Base-by-base conservation (phyloP, 2,113 vertebrate genomes). In the Daboia siamensis region DNA sequence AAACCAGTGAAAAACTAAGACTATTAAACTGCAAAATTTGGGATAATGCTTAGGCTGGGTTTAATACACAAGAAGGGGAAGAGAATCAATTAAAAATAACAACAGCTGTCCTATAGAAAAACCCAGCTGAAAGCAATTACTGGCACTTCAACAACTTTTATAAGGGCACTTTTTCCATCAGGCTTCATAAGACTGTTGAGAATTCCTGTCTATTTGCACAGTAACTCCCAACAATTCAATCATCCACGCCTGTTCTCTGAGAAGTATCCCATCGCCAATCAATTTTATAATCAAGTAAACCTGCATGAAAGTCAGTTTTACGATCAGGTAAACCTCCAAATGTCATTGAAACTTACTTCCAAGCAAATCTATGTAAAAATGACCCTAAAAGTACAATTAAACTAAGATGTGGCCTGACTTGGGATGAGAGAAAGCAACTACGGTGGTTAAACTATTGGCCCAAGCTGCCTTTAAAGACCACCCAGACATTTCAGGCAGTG, bases 81-180 rank as follows among this genome's bases (percentile, higher is more conserved):
- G 6, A 17, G 33, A 80, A 80, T 80, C 2, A 8, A 21, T 80
- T 80, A 80, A 80, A 80, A 80, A 21, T 44, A 80, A 80, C 74
- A 80, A 39, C 17, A 80, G 33, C 33, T 39, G 39, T 44, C 56
- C 88, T 61, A 17, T 89, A 15, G 55, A 88, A 57, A 44, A 57
- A 6, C 39, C n/a, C 20, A 44, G n/a, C 33, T 57, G 87, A 56
- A 54, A 51, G 12, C 39, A 11, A 39, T 39, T 57, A 24, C 39
- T 80, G 33, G 74, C 39, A 7, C 13, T 61, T 39, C 39, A 12
- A 4, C 55, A 26, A 39, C 11, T 24, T 89, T 20, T 46, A 54
- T 54, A 57, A 44, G 33, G 5, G 20, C 21, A 57, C 1, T 17
- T 88, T 89, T 44, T 57, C 29, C 17, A 39, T 84, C 0, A 0